phyloP scores from a whole-genome alignment of 2,113 vertebrate species.

The Channa maculata region DNA sequence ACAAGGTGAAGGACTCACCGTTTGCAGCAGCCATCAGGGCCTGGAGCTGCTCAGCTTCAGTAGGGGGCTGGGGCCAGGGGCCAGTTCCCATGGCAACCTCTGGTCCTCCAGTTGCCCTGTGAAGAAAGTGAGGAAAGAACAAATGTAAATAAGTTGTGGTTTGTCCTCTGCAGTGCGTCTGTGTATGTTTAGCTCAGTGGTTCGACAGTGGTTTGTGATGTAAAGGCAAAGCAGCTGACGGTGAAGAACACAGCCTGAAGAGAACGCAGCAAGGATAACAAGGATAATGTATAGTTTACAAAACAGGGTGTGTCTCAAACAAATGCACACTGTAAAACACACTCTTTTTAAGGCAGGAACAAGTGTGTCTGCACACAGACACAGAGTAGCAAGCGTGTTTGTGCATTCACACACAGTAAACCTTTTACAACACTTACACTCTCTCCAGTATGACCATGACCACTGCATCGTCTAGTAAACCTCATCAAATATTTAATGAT shows the following conservation, averaged over 20 bases:
- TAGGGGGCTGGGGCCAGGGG: slow-evolving; percentile 97
- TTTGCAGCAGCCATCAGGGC: slow-evolving; percentile 98
- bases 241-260: slow-evolving; percentile 60
- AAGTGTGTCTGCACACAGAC: slow-evolving; percentile 56
- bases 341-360: slow-evolving; percentile 35
- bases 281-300: slow-evolving; percentile 54
- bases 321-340: slow-evolving; percentile 30
- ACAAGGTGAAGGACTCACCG: slow-evolving; percentile 81
- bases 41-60: slow-evolving; percentile 97
- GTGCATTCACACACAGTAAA: slow-evolving; percentile 21
- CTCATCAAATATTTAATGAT: slow-evolving; percentile 69
- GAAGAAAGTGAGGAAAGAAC: slow-evolving; percentile 19
- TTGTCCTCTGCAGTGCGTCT: slow-evolving; percentile 21
- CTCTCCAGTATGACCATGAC: slow-evolving; percentile 23
- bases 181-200: slow-evolving; percentile 24
- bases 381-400: slow-evolving; percentile 50
- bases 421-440: slow-evolving; percentile 19
- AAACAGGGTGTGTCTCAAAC: slow-evolving; percentile 61
- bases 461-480: slow-evolving; percentile 40
- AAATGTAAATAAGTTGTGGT: slow-evolving; percentile 51
- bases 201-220: slow-evolving; percentile 56
- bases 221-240: slow-evolving; percentile 75
- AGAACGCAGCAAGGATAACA: slow-evolving; percentile 47
- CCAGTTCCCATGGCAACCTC: slow-evolving; percentile 92
- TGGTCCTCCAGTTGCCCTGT: slow-evolving; percentile 82